These are phyloP conservation scores for Ectobius pallidus DNA, from an alignment of 2,888 invertebrate genomes.

Conservation along the genomic window DNA sequence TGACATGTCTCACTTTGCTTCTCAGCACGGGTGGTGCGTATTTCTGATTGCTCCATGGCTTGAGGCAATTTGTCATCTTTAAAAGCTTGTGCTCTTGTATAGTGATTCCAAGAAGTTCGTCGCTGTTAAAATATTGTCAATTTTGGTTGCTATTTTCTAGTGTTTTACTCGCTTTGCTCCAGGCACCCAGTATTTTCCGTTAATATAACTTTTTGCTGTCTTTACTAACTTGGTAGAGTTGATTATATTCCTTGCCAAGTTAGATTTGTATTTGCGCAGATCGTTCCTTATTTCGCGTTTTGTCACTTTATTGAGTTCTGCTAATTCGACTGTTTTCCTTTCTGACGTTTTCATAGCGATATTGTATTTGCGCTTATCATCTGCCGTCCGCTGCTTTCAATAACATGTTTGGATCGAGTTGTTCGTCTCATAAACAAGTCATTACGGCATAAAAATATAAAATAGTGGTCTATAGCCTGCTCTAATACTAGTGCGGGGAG, in stretches of 20 bases:
- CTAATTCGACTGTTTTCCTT: background rate
- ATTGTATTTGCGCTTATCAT: background rate
- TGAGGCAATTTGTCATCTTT: background rate
- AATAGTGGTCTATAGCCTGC: too few relatives aligned
- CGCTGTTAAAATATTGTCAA: background rate
- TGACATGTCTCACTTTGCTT: conserved; percentile 1
- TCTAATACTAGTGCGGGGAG: too few relatives aligned
- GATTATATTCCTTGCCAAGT: background rate
- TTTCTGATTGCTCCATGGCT: background rate
- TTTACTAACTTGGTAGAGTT: background rate
- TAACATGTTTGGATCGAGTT: too few relatives aligned
- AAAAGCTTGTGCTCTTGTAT: background rate
- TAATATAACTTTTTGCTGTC: background rate
- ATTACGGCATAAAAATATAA: too few relatives aligned
- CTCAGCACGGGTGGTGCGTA: background rate
- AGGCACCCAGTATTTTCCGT: background rate
- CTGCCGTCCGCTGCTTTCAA: too few relatives aligned
- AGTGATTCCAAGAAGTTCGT: background rate
- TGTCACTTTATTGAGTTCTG: background rate
- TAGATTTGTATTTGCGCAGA: background rate
- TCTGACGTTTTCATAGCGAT: background rate
- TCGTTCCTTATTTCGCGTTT: background rate
- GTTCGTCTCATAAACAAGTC: too few relatives aligned
- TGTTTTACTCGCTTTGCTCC: background rate
- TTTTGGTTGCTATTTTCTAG: background rate